A percentile compares a stretch with the other conserved stretches of the same genome.
These are phyloP conservation scores for Acleris literana DNA, from an alignment of 2,888 invertebrate species.

Conservation along the genomic window DNA sequence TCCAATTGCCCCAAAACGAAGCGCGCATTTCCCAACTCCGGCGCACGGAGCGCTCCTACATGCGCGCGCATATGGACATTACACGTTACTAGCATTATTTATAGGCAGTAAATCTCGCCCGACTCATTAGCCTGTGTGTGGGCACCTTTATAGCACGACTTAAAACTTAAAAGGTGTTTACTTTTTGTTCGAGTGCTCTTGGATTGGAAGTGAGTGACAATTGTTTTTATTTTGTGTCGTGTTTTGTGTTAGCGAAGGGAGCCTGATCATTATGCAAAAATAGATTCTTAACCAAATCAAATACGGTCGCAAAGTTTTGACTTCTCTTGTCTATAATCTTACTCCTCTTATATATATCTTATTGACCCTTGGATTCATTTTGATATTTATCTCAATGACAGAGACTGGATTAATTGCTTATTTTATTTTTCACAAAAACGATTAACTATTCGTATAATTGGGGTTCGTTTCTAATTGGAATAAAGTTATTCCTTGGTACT, in stretches of 20 bases:
- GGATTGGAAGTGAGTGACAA: conserved; percentile 38
- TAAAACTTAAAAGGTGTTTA: conserved; percentile 57
- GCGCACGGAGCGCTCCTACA: conserved; percentile 23
- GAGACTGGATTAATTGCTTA: too few species aligned
- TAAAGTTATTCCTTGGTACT: too few species aligned
- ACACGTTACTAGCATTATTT: conserved; percentile 73
- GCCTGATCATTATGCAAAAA: background rate
- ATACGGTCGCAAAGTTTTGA: too few species aligned
- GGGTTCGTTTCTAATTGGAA: too few species aligned
- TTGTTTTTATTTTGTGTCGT: conserved; percentile 13
- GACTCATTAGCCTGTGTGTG: conserved; percentile 75
- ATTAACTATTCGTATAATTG: too few species aligned
- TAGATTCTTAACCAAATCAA: too few species aligned
- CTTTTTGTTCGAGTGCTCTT: conserved; percentile 51
- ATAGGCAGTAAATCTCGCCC: conserved; percentile 69
- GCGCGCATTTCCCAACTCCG: conserved; percentile 10
- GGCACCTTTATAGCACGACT: conserved; percentile 68
- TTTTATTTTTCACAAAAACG: too few species aligned
- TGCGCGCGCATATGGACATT: conserved; percentile 58
- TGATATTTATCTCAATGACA: too few species aligned
- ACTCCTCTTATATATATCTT: too few species aligned
- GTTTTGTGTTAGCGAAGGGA: background rate
- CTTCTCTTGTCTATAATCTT: too few species aligned
- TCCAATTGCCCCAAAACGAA: conserved; percentile 5
- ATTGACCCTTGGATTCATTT: too few species aligned